Evolutionary conservation across 2,113 vertebrate genomes (phyloP).

Genomic region (Seriola dumerili): DNA sequence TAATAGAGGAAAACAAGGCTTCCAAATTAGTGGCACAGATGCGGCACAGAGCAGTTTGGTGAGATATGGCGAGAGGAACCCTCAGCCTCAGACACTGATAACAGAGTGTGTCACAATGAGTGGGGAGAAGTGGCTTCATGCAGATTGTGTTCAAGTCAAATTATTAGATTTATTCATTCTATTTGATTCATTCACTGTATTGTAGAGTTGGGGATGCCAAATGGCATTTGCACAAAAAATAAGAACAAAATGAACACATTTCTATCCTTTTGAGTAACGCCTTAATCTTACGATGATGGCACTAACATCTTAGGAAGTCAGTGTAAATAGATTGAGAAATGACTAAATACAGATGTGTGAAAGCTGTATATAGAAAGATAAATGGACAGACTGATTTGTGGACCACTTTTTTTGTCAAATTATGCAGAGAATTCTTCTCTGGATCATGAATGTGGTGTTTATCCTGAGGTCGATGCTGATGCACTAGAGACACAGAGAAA

Average conservation of each 20-base stretch:
- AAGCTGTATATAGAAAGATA: neutral
- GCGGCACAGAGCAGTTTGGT: neutral
- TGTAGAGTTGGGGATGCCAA: neutral
- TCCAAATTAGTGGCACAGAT: neutral
- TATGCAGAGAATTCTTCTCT: neutral
- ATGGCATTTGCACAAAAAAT: neutral
- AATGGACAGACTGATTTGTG: neutral
- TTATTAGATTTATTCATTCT: neutral
- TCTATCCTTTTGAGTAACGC: too few species aligned
- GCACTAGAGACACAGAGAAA: neutral
- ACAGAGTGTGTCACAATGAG: too few species aligned
- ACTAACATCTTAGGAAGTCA: neutral
- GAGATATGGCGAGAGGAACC: neutral
- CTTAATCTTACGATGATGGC: neutral
- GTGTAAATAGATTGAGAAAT: neutral
- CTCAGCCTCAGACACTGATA: neutral
- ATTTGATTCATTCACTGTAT: neutral
- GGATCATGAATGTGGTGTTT: neutral
- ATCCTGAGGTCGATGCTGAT: neutral
- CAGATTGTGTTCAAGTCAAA: neutral
- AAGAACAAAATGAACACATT: too few species aligned
- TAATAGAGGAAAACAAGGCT: neutral
- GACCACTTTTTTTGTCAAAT: neutral
- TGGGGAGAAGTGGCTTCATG: neutral
- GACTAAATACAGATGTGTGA: neutral